Base-by-base conservation (phyloP, 2,888 invertebrate genomes). In the Drosophila eohydei region DNA sequence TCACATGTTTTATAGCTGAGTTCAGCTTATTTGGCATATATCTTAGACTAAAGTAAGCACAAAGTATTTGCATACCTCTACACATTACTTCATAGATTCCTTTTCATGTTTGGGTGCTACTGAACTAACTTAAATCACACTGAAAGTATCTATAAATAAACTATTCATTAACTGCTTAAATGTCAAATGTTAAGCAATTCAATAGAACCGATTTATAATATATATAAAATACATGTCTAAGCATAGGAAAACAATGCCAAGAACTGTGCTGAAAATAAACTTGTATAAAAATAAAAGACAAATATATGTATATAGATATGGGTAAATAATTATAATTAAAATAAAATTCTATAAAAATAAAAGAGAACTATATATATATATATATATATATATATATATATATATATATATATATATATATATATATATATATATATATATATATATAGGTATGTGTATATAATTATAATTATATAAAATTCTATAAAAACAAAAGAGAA, bases 201-300 rank as follows among this genome's bases (percentile, higher is more conserved):
- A 46, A 46, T 46, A 46, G 46, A 46, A n/a, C 2, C 30, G 48
- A 48, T 30, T 48, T 48, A 30, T 48, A 48, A n/a, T n/a, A 28
- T 28, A 28, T n/a, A 4, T 46, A 0, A 46, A 28, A 46, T n/a
- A 46, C 7, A 28, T 46, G 2, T 5, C 9, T 21, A 12, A 34
- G 12, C 4, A 34, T 21, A 16, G 5, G 12, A 26, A 44, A 36
- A 51, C 14, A 51, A 50, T 50, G 32, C 32, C 50, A 50, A 51
- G 8, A 36, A 51, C 51, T 34, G 26, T 36, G 26, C 14, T 36
- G 21, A 14, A 36, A 21, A 14, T 26, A 4, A 26, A 36, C 21
- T 36, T 14, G 8, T 36, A 9, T 4, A 12, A 34, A 4, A 51
- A 26, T 44, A 34, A 34, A 21, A 34, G 21, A 11, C 6, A 40